These are phyloP conservation scores for Mnemiopsis leidyi DNA, from an alignment of 37 sponge, comb jelly and placozoan genomes.

Conservation along the genomic window DNA sequence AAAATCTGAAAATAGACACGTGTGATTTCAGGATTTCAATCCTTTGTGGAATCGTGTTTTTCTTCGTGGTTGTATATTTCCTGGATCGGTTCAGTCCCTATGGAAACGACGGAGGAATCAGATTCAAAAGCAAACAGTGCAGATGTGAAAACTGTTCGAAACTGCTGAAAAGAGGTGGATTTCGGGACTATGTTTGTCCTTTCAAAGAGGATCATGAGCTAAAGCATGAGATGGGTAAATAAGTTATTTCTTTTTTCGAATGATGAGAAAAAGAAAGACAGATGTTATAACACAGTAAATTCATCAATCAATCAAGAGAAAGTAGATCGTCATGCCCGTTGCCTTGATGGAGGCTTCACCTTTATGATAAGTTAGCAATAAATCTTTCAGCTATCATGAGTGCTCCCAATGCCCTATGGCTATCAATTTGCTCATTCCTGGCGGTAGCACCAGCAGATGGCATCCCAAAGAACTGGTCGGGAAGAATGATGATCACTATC, in stretches of 20 bases:
- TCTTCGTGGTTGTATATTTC: background rate
- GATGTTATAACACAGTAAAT: too few species aligned
- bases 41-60: background rate
- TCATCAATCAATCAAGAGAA: too few species aligned
- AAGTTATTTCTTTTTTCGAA: too few species aligned
- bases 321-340: too few species aligned
- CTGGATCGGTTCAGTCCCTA: slow-evolving; percentile 8
- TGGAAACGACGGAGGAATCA: background rate
- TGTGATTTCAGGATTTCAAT: slow-evolving; percentile 23
- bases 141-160: background rate
- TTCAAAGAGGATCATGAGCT: background rate
- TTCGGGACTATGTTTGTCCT: background rate
- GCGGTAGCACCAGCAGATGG: background rate
- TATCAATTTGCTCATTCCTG: slow-evolving; percentile 5
- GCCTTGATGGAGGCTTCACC: background rate
- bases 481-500: background rate
- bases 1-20: background rate
- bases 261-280: too few species aligned
- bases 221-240: background rate
- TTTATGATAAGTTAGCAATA: background rate
- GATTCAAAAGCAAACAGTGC: slow-evolving; percentile 10
- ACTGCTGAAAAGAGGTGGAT: background rate
- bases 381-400: background rate
- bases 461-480: slow-evolving; percentile 24
- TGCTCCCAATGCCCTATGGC: background rate